Conservation (phyloP, 2,797 vertebrate genomes). For the Scyliorhinus canicula region DNA sequence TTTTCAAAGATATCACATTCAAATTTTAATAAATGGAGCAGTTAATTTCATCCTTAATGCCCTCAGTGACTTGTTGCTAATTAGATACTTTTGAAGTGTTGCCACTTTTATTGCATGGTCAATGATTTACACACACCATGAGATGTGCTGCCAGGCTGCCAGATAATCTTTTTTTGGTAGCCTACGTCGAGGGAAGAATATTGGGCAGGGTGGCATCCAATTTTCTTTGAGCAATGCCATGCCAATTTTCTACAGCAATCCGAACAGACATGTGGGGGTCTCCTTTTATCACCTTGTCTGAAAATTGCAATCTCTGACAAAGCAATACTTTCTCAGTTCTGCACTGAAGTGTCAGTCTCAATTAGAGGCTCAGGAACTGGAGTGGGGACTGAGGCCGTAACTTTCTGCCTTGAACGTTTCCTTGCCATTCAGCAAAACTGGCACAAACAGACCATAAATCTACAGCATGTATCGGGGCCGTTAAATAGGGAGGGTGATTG, state of each 20-base stretch:
- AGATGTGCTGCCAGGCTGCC: neutral
- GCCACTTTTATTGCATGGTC: neutral
- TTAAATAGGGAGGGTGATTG: neutral
- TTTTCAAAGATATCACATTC: too few relatives aligned
- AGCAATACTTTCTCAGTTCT: neutral
- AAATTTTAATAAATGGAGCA: neutral
- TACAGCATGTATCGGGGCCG: neutral
- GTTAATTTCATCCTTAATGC: neutral
- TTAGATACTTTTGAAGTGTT: too few relatives aligned
- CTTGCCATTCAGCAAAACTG: neutral
- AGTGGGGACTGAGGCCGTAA: neutral
- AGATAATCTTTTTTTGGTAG: neutral
- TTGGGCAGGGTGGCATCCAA: neutral
- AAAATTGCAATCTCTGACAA: neutral
- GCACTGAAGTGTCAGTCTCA: neutral
- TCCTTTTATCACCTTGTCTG: neutral
- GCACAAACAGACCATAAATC: neutral
- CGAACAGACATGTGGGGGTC: neutral
- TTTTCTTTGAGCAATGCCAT: neutral
- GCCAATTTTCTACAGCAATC: neutral
- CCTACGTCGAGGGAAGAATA: neutral
- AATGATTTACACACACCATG: neutral
- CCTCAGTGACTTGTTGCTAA: too few relatives aligned
- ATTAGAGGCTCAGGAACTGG: neutral
- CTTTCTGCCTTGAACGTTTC: neutral